A percentile compares a stretch with the other conserved stretches of the same genome.
These are phyloP conservation scores for Rhadinocentrus ornatus DNA, from an alignment of 2,797 vertebrate species.

Conservation along the genomic window DNA sequence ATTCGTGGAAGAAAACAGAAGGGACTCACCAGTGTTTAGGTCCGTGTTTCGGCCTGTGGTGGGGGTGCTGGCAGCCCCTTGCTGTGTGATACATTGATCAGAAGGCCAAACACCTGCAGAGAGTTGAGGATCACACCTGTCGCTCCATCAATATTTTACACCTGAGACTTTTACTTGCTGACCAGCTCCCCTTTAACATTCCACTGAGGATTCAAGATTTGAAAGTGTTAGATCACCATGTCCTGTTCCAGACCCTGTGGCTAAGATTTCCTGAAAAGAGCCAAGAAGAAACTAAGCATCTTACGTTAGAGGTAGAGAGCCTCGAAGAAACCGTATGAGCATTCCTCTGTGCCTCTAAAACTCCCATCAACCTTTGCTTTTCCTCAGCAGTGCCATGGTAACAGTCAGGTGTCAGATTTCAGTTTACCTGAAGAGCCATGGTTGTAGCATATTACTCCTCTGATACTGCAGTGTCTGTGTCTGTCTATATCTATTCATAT, in stretches of 20 bases:
- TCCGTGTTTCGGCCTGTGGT: constrained; percentile 82
- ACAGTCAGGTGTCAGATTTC: constrained; percentile 73
- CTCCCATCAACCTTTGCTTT: constrained; percentile 69
- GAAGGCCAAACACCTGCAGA: constrained; percentile 60
- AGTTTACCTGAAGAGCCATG: constrained; percentile 55
- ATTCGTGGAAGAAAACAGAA: neutral
- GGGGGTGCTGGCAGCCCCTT: constrained; percentile 82
- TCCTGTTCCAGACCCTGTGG: neutral
- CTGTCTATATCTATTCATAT: neutral
- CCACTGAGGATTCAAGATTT: neutral
- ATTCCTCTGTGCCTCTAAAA: constrained; percentile 28
- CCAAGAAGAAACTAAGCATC: neutral
- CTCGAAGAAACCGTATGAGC: constrained; percentile 12
- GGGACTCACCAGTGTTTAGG: constrained; percentile 84
- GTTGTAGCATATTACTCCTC: constrained; percentile 23
- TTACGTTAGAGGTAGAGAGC: neutral
- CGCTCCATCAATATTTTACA: constrained; percentile 73
- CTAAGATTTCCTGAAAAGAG: constrained; percentile 6
- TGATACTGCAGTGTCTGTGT: constrained; percentile 23
- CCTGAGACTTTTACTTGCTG: constrained; percentile 40
- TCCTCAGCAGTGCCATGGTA: constrained; percentile 65
- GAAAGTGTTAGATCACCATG: neutral
- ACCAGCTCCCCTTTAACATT: neutral
- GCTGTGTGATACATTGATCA: constrained; percentile 82
- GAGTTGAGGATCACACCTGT: constrained; percentile 58